phyloP scores from a whole-genome alignment of 2,888 invertebrate species.

The Blera fallax region DNA sequence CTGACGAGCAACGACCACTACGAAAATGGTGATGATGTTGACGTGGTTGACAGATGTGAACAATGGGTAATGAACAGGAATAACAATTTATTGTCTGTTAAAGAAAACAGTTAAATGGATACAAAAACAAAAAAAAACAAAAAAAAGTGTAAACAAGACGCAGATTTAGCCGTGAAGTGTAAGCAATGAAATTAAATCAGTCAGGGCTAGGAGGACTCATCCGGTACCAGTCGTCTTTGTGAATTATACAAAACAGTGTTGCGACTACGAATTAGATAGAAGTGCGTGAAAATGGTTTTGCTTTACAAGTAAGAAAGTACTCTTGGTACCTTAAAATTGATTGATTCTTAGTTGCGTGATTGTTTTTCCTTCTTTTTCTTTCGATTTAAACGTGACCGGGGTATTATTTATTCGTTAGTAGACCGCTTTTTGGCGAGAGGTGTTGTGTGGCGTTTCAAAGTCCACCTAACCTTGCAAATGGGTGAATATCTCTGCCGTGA shows the following conservation, averaged over 20 bases:
- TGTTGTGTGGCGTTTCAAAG: too few relatives aligned
- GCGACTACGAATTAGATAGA: neutral
- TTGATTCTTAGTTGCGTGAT: neutral
- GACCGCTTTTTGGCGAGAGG: too few relatives aligned
- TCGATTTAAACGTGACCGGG: too few relatives aligned
- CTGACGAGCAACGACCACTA: neutral
- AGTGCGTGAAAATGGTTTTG: neutral
- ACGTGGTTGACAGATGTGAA: conserved; percentile 20
- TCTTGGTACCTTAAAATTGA: neutral
- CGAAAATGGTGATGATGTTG: conserved; percentile 12
- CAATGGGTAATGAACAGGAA: conserved; percentile 7
- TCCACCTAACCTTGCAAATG: too few relatives aligned
- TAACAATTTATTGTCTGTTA: neutral
- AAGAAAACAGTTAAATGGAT: neutral
- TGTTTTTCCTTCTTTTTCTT: neutral
- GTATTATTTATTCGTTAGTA: too few relatives aligned
- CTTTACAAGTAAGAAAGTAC: neutral
- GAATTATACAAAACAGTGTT: neutral
- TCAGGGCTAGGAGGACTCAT: neutral
- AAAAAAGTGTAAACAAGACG: conserved; percentile 9
- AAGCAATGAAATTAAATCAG: conserved; percentile 4
- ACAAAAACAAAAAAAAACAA: neutral
- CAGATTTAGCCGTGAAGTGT: neutral
- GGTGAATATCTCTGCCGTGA: too few relatives aligned
- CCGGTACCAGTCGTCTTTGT: neutral